These are phyloP conservation scores for Eucera pruinosa DNA, from an alignment of 2,888 invertebrate species.

Conservation along the genomic window DNA sequence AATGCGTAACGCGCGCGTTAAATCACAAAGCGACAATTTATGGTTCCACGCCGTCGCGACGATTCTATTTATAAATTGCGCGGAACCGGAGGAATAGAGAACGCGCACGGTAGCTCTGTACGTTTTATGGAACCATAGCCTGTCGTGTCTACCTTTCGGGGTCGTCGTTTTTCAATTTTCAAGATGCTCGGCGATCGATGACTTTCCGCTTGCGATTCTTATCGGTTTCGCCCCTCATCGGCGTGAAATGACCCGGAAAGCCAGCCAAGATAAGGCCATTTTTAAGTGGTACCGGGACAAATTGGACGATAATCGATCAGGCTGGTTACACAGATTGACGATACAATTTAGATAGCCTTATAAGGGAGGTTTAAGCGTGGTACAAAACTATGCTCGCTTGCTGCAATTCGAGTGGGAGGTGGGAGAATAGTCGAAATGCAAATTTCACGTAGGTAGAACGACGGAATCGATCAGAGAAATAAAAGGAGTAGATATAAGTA, in stretches of 20 bases:
- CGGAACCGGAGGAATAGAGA: conserved; percentile 41
- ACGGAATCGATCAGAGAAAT: no score
- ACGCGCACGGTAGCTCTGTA: conserved; percentile 4
- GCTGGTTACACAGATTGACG: conserved; percentile 41
- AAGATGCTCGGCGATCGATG: conserved; percentile 26
- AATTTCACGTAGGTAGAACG: background rate
- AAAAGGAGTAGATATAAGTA: background rate
- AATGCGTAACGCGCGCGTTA: conserved; percentile 70
- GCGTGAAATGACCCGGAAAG: conserved; percentile 35
- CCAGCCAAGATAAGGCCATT: conserved; percentile 26
- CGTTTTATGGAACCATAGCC: conserved; percentile 8
- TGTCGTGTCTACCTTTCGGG: background rate
- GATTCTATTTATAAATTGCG: conserved; percentile 79
- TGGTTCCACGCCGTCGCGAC: conserved; percentile 78
- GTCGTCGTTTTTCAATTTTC: conserved; percentile 34
- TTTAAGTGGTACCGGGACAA: conserved; percentile 19
- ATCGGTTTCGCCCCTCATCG: conserved; percentile 22
- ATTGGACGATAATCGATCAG: conserved; percentile 47
- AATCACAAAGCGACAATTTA: conserved; percentile 80
- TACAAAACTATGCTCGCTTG: background rate
- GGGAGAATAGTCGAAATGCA: conserved; percentile 5
- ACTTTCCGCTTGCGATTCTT: conserved; percentile 2
- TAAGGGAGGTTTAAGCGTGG: background rate
- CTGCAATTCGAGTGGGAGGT: conserved; percentile 4
- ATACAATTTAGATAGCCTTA: conserved; percentile 52